These are phyloP conservation scores for Zygogramma bicolorata DNA, from an alignment of 2,888 invertebrate genomes.

Conservation along the genomic window DNA sequence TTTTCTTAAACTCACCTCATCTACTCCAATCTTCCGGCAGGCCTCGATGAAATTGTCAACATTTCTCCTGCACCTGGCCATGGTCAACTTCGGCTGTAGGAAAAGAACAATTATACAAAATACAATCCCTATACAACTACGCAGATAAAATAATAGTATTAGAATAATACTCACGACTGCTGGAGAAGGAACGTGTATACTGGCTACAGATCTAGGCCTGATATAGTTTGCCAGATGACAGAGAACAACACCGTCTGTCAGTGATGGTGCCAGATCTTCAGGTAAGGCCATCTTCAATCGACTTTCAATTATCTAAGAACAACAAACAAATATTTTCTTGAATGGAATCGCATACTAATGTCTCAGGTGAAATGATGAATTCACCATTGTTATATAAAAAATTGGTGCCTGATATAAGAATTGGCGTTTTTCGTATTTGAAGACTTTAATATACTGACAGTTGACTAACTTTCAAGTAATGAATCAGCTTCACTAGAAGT, in stretches of 20 bases:
- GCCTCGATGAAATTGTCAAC: slow-evolving; percentile 97
- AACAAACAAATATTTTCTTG: too few species aligned
- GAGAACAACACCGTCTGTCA: slow-evolving; percentile 92
- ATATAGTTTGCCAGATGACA: slow-evolving; percentile 96
- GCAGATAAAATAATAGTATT: background rate
- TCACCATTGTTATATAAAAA: too few species aligned
- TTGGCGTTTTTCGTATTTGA: too few species aligned
- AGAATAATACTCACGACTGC: slow-evolving; percentile 78
- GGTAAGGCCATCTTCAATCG: slow-evolving; percentile 92
- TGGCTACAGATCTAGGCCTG: slow-evolving; percentile 89
- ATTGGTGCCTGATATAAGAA: too few species aligned
- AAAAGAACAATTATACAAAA: slow-evolving; percentile 32
- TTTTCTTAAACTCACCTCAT: slow-evolving; percentile 81
- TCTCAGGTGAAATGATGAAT: too few species aligned
- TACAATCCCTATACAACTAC: background rate
- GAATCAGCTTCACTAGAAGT: too few species aligned
- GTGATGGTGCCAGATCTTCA: slow-evolving; percentile 84
- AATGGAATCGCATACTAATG: too few species aligned
- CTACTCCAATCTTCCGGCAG: slow-evolving; percentile 92
- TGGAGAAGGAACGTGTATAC: slow-evolving; percentile 94
- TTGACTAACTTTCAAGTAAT: too few species aligned
- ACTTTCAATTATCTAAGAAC: slow-evolving; percentile 87
- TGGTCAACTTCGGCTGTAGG: slow-evolving; percentile 91
- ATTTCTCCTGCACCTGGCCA: slow-evolving; percentile 93
- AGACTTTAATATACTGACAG: too few species aligned